phyloP scores from a whole-genome alignment of 2,888 invertebrate genomes.

The Seira ritae region DNA sequence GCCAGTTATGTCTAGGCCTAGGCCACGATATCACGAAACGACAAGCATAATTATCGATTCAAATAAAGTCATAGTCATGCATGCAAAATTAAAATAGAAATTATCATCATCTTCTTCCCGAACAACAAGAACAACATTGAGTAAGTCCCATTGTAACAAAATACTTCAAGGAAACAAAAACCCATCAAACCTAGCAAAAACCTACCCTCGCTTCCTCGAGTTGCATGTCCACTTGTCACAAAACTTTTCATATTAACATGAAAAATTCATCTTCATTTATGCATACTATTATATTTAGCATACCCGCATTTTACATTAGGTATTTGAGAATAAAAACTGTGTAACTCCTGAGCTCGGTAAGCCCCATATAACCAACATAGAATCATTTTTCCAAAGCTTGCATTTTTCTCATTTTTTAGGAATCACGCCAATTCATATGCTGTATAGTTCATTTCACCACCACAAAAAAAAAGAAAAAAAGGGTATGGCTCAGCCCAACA shows the following conservation, averaged over 20 bases:
- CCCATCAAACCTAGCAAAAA: neutral
- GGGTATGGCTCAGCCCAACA: slow-evolving; percentile 5
- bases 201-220: neutral
- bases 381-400: too few species aligned
- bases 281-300: neutral
- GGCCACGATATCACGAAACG: neutral
- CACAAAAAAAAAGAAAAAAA: neutral
- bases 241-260: neutral
- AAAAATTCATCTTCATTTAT: slow-evolving; percentile 14
- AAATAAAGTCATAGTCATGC: neutral
- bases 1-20: too few species aligned
- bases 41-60: neutral
- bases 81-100: slow-evolving; percentile 9
- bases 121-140: neutral
- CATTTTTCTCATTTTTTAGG: neutral
- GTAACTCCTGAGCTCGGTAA: too few species aligned
- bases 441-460: slow-evolving; percentile 8
- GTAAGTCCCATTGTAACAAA: neutral
- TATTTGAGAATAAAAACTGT: neutral
- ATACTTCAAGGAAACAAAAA: too few species aligned
- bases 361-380: too few species aligned
- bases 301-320: slow-evolving; percentile 3
- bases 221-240: slow-evolving; percentile 13
- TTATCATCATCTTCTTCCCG: neutral
- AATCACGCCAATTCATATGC: slow-evolving; percentile 15